phyloP scores from a whole-genome alignment of 2,113 vertebrate species.

The Xiphias gladius region DNA sequence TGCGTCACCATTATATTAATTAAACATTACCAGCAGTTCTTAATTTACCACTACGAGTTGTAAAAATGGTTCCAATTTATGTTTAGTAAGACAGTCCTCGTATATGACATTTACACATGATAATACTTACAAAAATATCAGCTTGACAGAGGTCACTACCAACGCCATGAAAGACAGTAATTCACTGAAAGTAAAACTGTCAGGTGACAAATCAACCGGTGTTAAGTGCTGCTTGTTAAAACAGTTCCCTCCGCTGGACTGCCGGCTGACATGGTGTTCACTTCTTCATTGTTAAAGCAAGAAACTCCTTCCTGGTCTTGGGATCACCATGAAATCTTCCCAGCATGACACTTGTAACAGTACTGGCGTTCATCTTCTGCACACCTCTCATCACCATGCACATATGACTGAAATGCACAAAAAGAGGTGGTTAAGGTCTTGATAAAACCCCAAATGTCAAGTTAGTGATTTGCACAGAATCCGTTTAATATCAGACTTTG shows the following conservation, averaged over 20 bases:
- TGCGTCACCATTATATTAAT: background rate
- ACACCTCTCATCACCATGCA: constrained; percentile 77
- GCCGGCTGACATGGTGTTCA: constrained; percentile 3
- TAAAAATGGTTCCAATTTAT: background rate
- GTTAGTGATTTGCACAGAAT: background rate
- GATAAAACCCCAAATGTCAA: background rate
- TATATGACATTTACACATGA: background rate
- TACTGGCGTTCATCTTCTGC: constrained; percentile 81
- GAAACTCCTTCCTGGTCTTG: constrained; percentile 77
- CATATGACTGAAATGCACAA: constrained; percentile 71
- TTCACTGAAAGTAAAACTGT: background rate
- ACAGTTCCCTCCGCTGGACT: background rate
- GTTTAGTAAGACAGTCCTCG: background rate
- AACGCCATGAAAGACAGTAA: background rate
- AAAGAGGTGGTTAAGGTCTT: background rate
- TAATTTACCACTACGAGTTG: background rate
- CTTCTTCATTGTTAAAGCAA: constrained; percentile 68
- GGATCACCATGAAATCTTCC: constrained; percentile 76
- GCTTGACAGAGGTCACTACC: background rate
- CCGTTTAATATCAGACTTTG: background rate
- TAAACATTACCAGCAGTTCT: background rate
- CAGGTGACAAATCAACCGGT: background rate
- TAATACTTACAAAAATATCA: background rate
- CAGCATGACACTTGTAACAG: constrained; percentile 75
- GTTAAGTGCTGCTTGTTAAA: background rate